Evolutionary conservation across 2,797 vertebrate genomes (phyloP).

Genomic region (Trachops cirrhosus): DNA sequence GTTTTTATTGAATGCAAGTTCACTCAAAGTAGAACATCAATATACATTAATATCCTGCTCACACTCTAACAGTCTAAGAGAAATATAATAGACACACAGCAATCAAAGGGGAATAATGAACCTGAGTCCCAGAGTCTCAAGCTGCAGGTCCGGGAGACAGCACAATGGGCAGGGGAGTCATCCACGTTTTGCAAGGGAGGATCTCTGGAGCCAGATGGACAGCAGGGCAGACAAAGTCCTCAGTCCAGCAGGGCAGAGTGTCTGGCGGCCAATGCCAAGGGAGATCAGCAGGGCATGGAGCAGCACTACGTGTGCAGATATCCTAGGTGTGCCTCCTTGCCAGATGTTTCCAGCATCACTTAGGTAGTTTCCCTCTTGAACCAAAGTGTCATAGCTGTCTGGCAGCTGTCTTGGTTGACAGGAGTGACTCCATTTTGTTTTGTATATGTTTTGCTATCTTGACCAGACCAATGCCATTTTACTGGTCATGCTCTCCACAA

Average conservation of each 20-base stretch:
- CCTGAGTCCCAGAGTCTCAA: not conserved
- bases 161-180: not conserved
- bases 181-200: not conserved
- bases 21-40: not conserved
- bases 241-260: not conserved
- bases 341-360: not conserved
- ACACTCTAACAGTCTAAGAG: not conserved
- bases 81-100: not conserved
- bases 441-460: not conserved
- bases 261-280: too few relatives aligned
- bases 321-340: not conserved
- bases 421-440: not conserved
- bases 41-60: not conserved
- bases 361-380: not conserved
- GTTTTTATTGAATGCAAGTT: not conserved
- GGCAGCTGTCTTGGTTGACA: not conserved
- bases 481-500: not conserved
- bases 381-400: not conserved
- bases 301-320: not conserved
- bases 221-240: not conserved
- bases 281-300: not conserved
- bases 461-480: not conserved
- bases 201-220: not conserved
- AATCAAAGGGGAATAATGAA: not conserved
- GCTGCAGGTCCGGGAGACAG: not conserved